Evolutionary conservation across 2,113 vertebrate genomes (phyloP), one percentile per base, ranked within the genome.

Genomic region (Cyanoderma ruficeps): DNA sequence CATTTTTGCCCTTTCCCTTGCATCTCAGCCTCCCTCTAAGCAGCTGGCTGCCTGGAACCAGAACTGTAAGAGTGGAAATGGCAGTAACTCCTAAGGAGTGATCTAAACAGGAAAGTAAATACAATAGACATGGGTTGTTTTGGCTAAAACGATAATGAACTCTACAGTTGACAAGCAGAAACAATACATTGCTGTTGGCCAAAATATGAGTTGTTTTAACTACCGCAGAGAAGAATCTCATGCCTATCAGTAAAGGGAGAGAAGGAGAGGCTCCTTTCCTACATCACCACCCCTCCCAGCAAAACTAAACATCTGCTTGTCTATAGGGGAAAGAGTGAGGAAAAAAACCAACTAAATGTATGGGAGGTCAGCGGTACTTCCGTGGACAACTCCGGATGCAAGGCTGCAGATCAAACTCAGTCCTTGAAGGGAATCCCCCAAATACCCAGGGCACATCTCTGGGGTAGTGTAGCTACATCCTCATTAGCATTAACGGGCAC

Each of bases 11-110:
- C 39, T 80, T 72, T 60, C 65, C 56, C n/a, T 39, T n/a, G n/a
- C 41, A 61, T 87, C 89, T 77, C 90, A 83, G 81, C 24, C 87
- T 78, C 74, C 84, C 94, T 85, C 93, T 59, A 77, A 82, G 94
- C 92, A 98, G 90, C 94, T 95, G 93, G 83, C 92, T 94, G 91
- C 56, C 91, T 96, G 78, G 76, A 97, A 94, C 83, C 42, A 95
- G 72, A 94, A 87, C 68, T 47, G 64, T 57, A 75, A 64, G 87
- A 69, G 55, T 71, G 76, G 61, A 86, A 92, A 97, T 49, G 33
- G 83, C 96, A 85, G 4, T 83, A 91, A 74, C 83, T 97, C 89
- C 84, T 89, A 92, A 96, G 33, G 77, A 96, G 93, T 37, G 81
- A 94, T 80, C 63, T 79, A 83, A 96, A 93, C 64, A 89, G 69